A percentile compares a stretch with the other conserved stretches of the same genome.
phyloP scores from a whole-genome alignment of 2,888 invertebrate species.

The Cryptocephalus moraei region DNA sequence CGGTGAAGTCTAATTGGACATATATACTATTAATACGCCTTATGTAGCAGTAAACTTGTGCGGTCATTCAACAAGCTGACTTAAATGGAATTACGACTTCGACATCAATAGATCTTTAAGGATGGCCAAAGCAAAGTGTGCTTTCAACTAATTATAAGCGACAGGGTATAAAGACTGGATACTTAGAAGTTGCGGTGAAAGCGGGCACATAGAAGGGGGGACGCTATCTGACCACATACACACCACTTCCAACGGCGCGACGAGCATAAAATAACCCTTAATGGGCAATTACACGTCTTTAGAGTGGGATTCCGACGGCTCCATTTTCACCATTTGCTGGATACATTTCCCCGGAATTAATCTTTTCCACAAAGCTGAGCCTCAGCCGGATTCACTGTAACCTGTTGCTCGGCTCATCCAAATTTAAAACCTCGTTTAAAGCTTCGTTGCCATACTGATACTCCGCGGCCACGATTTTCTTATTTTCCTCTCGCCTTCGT shows the following conservation, averaged over 20 bases:
- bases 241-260: slow-evolving; percentile 25
- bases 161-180: slow-evolving; percentile 32
- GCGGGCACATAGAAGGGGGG: slow-evolving; percentile 13
- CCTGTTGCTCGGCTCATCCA: slow-evolving; percentile 31
- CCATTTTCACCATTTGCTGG: not conserved
- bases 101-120: slow-evolving; percentile 34
- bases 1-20: too few relatives aligned
- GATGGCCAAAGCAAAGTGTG: slow-evolving; percentile 30
- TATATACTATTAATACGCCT: too few relatives aligned
- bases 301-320: slow-evolving; percentile 13
- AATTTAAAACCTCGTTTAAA: slow-evolving; percentile 22
- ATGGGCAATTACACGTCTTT: slow-evolving; percentile 31
- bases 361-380: slow-evolving; percentile 26
- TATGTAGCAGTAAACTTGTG: slow-evolving; percentile 9
- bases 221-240: slow-evolving; percentile 32
- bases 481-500: too few relatives aligned
- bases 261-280: slow-evolving; percentile 30
- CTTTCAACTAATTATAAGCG: slow-evolving; percentile 36
- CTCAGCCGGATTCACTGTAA: slow-evolving; percentile 21
- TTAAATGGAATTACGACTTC: slow-evolving; percentile 31
- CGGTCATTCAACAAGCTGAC: slow-evolving; percentile 33
- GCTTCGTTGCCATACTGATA: not conserved
- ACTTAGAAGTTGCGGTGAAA: slow-evolving; percentile 31
- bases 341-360: slow-evolving; percentile 20
- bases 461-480: too few relatives aligned